phyloP scores from a whole-genome alignment of 1,140 invertebrate species.

The Aphidius gifuensis region DNA sequence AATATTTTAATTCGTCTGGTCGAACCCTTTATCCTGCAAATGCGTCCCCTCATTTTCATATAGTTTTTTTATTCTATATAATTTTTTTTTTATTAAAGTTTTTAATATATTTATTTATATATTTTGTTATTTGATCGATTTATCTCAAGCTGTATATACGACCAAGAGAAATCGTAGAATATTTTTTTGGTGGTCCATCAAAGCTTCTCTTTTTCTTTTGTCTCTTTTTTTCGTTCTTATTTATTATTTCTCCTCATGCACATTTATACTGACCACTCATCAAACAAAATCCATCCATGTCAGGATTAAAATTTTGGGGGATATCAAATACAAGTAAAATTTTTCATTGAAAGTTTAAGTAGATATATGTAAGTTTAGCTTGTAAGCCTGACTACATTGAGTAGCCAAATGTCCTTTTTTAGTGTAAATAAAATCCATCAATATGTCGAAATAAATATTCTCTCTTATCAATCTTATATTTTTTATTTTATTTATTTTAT shows the following conservation, averaged over 20 bases:
- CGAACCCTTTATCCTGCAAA: conserved; percentile 43
- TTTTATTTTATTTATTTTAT: not conserved
- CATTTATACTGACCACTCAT: conserved; percentile 29
- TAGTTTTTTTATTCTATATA: not conserved
- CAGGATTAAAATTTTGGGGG: conserved; percentile 53
- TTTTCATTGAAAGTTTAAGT: not conserved
- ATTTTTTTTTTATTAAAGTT: conserved; percentile 6
- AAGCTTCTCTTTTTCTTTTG: too few species aligned
- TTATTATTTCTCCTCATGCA: not conserved
- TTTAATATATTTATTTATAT: not conserved
- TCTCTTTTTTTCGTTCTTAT: too few species aligned
- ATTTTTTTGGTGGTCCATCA: too few species aligned
- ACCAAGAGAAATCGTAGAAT: too few species aligned
- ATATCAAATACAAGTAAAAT: conserved; percentile 44
- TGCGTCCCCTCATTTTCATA: conserved; percentile 15
- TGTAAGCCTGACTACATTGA: conserved; percentile 21
- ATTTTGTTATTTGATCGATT: not conserved
- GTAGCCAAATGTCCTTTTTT: conserved; percentile 1
- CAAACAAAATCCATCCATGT: conserved; percentile 56
- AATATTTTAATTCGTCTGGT: conserved; percentile 53
- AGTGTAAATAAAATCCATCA: conserved; percentile 55
- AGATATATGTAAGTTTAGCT: conserved; percentile 7
- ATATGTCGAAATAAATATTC: conserved; percentile 32
- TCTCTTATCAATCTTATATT: too few species aligned
- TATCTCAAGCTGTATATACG: not conserved